Evolutionary conservation across 2,888 invertebrate genomes (phyloP).

Genomic region (Ophion obscuratus): DNA sequence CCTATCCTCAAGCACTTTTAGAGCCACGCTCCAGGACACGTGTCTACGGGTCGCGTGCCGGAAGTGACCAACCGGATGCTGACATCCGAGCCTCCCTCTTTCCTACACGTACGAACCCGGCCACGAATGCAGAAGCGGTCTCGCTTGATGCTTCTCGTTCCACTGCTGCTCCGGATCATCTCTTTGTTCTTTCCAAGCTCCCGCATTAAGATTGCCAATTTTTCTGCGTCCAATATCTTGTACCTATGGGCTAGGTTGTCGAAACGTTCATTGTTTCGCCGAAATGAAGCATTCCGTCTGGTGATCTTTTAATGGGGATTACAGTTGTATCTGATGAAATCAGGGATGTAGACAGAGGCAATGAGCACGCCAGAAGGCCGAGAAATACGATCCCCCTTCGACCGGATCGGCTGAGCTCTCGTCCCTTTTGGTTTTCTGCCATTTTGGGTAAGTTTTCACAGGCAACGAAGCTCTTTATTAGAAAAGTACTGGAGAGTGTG

Average conservation of each 20-base stretch:
- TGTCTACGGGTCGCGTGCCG: slow-evolving; percentile 82
- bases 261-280: not conserved
- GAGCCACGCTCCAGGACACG: slow-evolving; percentile 77
- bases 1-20: slow-evolving; percentile 60
- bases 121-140: slow-evolving; percentile 31
- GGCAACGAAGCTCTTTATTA: slow-evolving; percentile 72
- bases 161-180: slow-evolving; percentile 40
- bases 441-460: slow-evolving; percentile 47
- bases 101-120: slow-evolving; percentile 5
- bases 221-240: slow-evolving; percentile 9
- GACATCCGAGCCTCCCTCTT: slow-evolving; percentile 80
- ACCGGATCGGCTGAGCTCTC: slow-evolving; percentile 73
- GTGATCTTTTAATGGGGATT: slow-evolving; percentile 3
- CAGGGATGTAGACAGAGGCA: slow-evolving; percentile 24
- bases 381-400: slow-evolving; percentile 73
- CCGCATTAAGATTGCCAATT: slow-evolving; percentile 18
- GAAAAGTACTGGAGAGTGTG: slow-evolving; percentile 73
- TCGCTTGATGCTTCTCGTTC: slow-evolving; percentile 64
- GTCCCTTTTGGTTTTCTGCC: slow-evolving; percentile 52
- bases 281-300: not conserved
- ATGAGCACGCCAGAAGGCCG: not conserved
- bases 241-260: not conserved
- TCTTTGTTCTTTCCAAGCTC: slow-evolving; percentile 61
- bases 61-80: slow-evolving; percentile 84
- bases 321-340: slow-evolving; percentile 17